A percentile compares a stretch with the other conserved stretches of the same genome.
Evolutionary conservation across 2,113 vertebrate genomes (phyloP).

Genomic region (Sus scrofa): DNA sequence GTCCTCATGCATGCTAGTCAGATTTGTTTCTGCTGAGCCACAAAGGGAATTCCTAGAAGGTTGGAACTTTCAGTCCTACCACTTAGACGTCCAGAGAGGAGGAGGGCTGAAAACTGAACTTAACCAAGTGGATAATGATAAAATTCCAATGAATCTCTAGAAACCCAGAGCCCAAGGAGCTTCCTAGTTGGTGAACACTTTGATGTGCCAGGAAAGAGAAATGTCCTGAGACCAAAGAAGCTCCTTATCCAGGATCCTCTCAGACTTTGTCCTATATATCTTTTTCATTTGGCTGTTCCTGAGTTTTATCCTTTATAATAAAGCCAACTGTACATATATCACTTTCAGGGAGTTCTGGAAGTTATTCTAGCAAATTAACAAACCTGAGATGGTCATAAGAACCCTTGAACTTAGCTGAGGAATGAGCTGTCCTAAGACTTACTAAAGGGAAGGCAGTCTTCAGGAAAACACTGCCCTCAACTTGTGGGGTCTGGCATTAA

Average conservation of each 20-base stretch:
- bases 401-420: neutral
- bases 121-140: neutral
- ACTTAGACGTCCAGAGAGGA: neutral
- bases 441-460: neutral
- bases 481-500: neutral
- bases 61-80: neutral
- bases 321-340: neutral
- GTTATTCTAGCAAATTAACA: neutral
- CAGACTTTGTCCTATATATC: neutral
- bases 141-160: neutral
- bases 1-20: too few species aligned
- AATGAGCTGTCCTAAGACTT: neutral
- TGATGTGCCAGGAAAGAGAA: neutral
- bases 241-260: neutral
- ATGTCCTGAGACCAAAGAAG: neutral
- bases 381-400: neutral
- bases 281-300: neutral
- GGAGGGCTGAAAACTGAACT: neutral
- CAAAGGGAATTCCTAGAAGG: neutral
- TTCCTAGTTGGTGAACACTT: neutral
- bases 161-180: neutral
- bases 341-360: neutral
- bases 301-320: neutral
- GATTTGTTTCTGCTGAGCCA: too few species aligned
- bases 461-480: neutral